Percentiles rank a stretch among this genome's conserved stretches.
Evolutionary conservation across 2,888 invertebrate genomes (phyloP).

Genomic region (Meghimatium bilineatum): DNA sequence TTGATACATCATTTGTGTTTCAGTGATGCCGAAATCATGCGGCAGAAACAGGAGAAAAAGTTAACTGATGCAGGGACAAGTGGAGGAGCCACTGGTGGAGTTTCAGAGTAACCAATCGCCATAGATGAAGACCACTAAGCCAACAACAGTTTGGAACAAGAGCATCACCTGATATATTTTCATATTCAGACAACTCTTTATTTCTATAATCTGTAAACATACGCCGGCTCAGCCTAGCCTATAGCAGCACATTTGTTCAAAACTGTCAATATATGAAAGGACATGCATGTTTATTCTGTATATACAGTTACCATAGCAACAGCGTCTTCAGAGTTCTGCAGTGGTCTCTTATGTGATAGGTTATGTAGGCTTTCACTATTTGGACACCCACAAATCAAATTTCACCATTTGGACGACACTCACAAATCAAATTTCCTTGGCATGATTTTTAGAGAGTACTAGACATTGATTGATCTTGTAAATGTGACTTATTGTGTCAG

Average conservation of each 20-base stretch:
- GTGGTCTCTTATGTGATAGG: no score
- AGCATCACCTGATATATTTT: background rate
- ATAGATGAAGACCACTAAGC: background rate
- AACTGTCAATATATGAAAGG: background rate
- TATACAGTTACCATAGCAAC: background rate
- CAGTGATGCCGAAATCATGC: slow-evolving; percentile 73
- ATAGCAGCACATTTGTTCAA: background rate
- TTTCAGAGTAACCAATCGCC: slow-evolving; percentile 49
- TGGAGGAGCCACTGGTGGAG: slow-evolving; percentile 51
- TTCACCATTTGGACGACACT: no score
- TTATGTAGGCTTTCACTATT: no score
- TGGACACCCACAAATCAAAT: no score
- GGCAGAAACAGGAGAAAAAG: slow-evolving; percentile 67
- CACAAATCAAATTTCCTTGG: no score
- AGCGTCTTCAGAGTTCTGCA: background rate
- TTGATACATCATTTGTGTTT: background rate
- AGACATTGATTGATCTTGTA: no score
- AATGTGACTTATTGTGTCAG: no score
- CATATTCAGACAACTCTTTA: background rate
- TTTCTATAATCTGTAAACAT: background rate
- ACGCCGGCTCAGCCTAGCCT: background rate
- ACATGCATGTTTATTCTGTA: background rate
- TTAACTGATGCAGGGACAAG: background rate
- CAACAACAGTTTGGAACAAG: background rate
- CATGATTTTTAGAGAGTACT: no score